Base-by-base conservation (phyloP, 1,140 invertebrate species). In the Arctopsyche grandis region DNA sequence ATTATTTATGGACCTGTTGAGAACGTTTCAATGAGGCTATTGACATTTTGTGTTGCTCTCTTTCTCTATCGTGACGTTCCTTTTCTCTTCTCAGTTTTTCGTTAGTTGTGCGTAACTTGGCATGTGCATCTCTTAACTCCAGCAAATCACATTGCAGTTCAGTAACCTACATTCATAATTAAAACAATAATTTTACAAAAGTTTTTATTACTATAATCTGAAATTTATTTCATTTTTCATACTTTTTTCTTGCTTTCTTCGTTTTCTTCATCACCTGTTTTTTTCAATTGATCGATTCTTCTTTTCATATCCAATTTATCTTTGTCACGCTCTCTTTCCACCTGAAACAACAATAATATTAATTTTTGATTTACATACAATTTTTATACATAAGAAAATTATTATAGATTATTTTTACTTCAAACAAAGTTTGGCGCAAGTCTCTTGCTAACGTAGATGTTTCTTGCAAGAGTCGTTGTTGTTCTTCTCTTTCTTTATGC, bases 401-500 rank as follows among this genome's bases (percentile, higher is more conserved):
- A 43, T 9, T 60, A 16, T 60, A 60, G 7, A 60, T 60, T 9
- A 9, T 9, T 60, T 44, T 21, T 86, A 94, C 94, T 89, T 97
- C 95, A 83, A 95, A 95, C 14, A 97, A 88, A 0, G 95, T 97
- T 86, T 96, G 95, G 12, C 95, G 88, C 21, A 98, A 87, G 86
- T 98, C 97, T 79, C 96, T 89, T 0, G 97, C 96, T 60, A 98
- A 89, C 0, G 94, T 96, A 71, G 97, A 96, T 0, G 96, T 97
- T 88, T 98, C 96, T 84, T 95, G 93, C 4, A 98, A 86, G 21
- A 98, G 87, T 9, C 96, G 90, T 83, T 97, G 96, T 83, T 98
- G 96, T 84, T 98, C 96, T 84, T 96, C 94, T 74, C 97, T 89
- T 86, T 99, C 97, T 85, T 98, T 98, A 83, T 98, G 96, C 97